Evolutionary conservation across 2,797 vertebrate species (phyloP), one percentile per base, ranked within the genome.

Genomic region (Odontamblyopus lacepedii): DNA sequence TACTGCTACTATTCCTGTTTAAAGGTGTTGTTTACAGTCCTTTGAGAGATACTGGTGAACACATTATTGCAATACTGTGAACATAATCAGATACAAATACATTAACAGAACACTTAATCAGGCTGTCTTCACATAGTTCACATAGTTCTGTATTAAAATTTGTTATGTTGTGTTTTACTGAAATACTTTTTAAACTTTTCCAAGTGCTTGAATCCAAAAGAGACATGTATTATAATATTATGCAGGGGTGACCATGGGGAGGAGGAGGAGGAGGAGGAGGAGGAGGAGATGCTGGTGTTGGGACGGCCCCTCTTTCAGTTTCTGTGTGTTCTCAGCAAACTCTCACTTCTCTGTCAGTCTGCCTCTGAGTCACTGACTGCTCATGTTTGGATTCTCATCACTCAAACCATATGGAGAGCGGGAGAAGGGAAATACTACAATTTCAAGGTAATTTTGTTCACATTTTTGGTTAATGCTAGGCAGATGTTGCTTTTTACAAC

Each of bases 261-360:
- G 27, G 30, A 63, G 48, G 75, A 4, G 75, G 1, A 75, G 65
- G 61, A 4, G 50, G 13, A 48, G 32, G 61, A 5, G 61, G 30
- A 63, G 53, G 76, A 4, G 75, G 1, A 75, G 65, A 30, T 9
- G 27, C 56, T 41, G 12, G 38, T 56, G 56, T 79, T 68, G 81
- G 86, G 79, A 86, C 91, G 77, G 60, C 89, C 92, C 89, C 82
- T 81, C 71, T 63, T 48, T 3, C 82, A 83, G 80, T 87, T 88
- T 84, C 88, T 87, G 56, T 77, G 63, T 66, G 68, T 56, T 79
- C 77, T 74, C 41, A 67, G 70, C 83, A 75, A 76, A 69, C 77
- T 85, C 78, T 61, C 69, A 75, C 73, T 78, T 72, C 69, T 57
- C 67, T 79, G 80, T 89, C 88, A 91, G 80, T 88, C 73, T 72